Evolutionary conservation across 2,888 invertebrate species (phyloP).

Genomic region (Heliconius erato): DNA sequence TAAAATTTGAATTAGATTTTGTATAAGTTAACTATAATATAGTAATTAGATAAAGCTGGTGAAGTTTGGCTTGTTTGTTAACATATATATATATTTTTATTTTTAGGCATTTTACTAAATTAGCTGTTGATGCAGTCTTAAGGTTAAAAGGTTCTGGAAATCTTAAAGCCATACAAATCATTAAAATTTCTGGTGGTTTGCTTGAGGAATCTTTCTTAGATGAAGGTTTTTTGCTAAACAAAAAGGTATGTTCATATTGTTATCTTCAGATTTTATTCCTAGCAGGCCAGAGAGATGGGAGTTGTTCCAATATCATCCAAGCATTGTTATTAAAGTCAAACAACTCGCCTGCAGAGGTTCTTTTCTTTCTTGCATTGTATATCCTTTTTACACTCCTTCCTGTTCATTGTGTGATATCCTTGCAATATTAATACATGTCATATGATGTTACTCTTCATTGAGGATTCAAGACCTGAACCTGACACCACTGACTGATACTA

Average conservation of each 20-base stretch:
- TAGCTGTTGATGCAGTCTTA: conserved; percentile 98
- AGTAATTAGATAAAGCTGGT: too few relatives aligned
- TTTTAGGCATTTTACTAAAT: conserved; percentile 92
- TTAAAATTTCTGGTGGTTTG: conserved; percentile 97
- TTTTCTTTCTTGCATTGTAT: too few relatives aligned
- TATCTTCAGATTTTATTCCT: neutral
- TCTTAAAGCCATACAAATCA: conserved; percentile 97
- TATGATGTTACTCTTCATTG: too few relatives aligned
- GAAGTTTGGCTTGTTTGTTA: neutral
- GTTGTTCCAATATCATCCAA: neutral
- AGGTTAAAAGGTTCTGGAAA: conserved; percentile 98
- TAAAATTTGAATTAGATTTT: too few relatives aligned
- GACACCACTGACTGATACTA: too few relatives aligned
- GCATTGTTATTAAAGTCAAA: neutral
- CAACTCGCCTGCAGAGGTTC: too few relatives aligned
- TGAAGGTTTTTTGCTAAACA: conserved; percentile 97
- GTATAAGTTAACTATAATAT: too few relatives aligned
- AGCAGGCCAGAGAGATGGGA: neutral
- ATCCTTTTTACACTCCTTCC: too few relatives aligned
- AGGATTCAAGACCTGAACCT: too few relatives aligned
- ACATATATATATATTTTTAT: neutral
- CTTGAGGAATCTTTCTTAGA: conserved; percentile 98
- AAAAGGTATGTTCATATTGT: conserved; percentile 87
- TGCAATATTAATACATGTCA: too few relatives aligned
- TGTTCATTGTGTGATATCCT: too few relatives aligned